Evolutionary conservation across 2,888 invertebrate species (phyloP).

Genomic region (Macropis europaea): DNA sequence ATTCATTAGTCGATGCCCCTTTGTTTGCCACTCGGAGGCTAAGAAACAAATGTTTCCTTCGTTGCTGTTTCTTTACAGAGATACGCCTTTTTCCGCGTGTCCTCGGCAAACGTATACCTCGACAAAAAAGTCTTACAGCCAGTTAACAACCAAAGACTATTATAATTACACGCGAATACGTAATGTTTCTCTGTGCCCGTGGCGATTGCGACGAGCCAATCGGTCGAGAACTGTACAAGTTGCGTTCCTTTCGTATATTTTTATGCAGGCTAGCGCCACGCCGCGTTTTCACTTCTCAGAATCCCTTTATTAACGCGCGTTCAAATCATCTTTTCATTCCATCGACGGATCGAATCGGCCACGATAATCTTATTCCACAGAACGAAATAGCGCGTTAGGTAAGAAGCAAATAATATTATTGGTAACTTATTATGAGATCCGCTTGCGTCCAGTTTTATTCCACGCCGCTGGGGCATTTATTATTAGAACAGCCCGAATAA

Average conservation of each 20-base stretch:
- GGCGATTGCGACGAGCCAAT: not conserved
- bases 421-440: not conserved
- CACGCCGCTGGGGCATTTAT: slow-evolving; percentile 8
- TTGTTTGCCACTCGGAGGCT: not conserved
- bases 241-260: no score
- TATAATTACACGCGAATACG: no score
- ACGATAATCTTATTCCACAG: not conserved
- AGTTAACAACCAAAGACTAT: no score
- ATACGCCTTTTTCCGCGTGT: no score
- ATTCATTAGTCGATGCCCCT: not conserved
- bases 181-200: no score
- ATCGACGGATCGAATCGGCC: not conserved
- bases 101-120: no score
- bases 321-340: not conserved
- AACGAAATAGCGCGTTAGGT: not conserved
- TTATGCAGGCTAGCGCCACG: no score
- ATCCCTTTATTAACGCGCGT: not conserved
- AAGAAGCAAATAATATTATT: not conserved
- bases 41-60: not conserved
- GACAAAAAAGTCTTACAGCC: no score
- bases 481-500: slow-evolving; percentile 25
- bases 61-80: no score
- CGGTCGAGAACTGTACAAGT: not conserved
- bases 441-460: slow-evolving; percentile 41
- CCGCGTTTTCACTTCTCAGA: no score